These are phyloP conservation scores for Contarinia nasturtii DNA, from an alignment of 1,140 invertebrate genomes.

Conservation along the genomic window DNA sequence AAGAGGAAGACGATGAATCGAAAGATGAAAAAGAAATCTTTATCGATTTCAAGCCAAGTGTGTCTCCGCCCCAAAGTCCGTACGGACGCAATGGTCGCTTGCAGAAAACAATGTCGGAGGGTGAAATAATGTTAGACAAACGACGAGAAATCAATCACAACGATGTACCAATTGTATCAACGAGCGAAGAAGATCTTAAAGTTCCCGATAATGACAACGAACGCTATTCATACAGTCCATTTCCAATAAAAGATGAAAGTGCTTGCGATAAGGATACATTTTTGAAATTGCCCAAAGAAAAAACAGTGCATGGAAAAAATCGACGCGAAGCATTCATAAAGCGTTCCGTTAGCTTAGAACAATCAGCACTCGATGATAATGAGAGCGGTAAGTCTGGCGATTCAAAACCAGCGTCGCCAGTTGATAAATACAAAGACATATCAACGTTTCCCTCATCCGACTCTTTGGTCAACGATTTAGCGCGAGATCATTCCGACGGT, in stretches of 20 bases:
- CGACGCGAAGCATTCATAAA: conserved; percentile 29
- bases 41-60: conserved; percentile 66
- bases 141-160: background rate
- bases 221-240: conserved; percentile 28
- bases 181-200: conserved; percentile 35
- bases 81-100: conserved; percentile 33
- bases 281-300: background rate
- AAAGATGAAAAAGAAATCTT: conserved; percentile 60
- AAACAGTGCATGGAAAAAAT: background rate
- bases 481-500: conserved; percentile 59
- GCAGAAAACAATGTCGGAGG: conserved; percentile 60
- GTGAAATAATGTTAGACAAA: conserved; percentile 53
- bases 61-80: conserved; percentile 37
- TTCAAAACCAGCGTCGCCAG: conserved; percentile 33
- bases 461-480: conserved; percentile 52
- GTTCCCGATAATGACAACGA: background rate
- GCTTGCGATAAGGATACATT: conserved; percentile 23
- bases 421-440: conserved; percentile 11
- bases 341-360: conserved; percentile 40
- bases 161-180: conserved; percentile 24
- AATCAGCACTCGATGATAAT: conserved; percentile 3
- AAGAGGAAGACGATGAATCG: conserved; percentile 8
- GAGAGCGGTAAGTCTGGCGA: conserved; percentile 8
- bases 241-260: conserved; percentile 36
- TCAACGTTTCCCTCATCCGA: conserved; percentile 66